phyloP scores from a whole-genome alignment of 2,888 invertebrate species.

The Nomada ruficornis region DNA sequence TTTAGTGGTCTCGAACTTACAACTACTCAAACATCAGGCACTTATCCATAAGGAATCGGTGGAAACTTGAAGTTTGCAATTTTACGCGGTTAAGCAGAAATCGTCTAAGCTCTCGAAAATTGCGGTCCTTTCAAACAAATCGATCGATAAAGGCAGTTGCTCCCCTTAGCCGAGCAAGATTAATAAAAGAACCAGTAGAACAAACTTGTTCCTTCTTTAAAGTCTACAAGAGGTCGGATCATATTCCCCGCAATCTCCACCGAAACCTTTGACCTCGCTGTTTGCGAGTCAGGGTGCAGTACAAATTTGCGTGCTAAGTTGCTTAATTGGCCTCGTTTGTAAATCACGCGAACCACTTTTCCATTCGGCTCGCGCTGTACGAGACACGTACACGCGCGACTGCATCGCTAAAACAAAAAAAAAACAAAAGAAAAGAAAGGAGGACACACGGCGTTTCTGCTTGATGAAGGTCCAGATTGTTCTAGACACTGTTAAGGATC shows the following conservation, averaged over 20 bases:
- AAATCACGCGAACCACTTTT: slow-evolving; percentile 54
- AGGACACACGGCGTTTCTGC: neutral
- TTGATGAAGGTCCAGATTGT: neutral
- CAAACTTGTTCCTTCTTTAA: neutral
- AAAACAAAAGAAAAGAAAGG: neutral
- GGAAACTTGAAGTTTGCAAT: neutral
- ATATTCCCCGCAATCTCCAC: slow-evolving; percentile 3
- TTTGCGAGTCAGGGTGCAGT: neutral
- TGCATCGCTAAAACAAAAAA: neutral
- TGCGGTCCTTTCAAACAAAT: neutral
- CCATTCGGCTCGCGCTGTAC: slow-evolving; percentile 11
- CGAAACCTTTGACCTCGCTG: no score
- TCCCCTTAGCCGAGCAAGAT: no score
- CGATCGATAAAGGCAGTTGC: neutral
- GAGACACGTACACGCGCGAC: neutral
- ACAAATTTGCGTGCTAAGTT: slow-evolving; percentile 42
- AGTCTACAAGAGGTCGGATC: neutral
- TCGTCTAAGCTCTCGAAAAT: neutral
- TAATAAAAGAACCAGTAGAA: neutral
- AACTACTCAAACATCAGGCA: slow-evolving; percentile 6
- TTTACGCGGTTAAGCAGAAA: neutral
- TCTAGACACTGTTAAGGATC: neutral
- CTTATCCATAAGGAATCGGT: neutral
- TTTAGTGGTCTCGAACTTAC: slow-evolving; percentile 5
- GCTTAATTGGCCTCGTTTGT: slow-evolving; percentile 52